A percentile compares a stretch with the other conserved stretches of the same genome.
Evolutionary conservation across 2,113 vertebrate genomes (phyloP).

Genomic region (Bujurquina vittata): DNA sequence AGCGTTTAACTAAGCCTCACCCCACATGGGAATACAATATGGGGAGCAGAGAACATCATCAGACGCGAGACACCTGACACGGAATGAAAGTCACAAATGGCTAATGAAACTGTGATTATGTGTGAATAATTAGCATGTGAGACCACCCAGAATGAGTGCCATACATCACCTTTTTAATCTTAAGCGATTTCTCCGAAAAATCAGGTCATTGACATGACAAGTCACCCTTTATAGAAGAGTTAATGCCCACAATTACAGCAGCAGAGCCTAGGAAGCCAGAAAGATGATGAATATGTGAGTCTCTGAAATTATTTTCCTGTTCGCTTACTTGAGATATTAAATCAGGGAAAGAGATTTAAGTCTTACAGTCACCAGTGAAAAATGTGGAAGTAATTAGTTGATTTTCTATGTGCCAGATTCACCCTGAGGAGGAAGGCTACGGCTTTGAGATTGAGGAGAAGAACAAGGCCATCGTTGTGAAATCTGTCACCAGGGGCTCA

Average conservation of each 20-base stretch:
- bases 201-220: neutral
- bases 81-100: constrained; percentile 16
- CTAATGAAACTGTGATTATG: neutral
- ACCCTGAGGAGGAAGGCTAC: constrained; percentile 94
- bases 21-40: constrained; percentile 24
- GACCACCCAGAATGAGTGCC: constrained; percentile 4
- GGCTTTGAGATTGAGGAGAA: constrained; percentile 98
- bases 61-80: constrained; percentile 26
- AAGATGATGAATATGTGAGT: neutral
- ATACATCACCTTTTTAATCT: neutral
- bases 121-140: neutral
- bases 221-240: neutral
- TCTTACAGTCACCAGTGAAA: neutral
- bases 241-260: neutral
- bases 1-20: constrained; percentile 22
- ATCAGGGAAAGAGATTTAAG: neutral
- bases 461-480: constrained; percentile 94
- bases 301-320: neutral
- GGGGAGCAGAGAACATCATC: constrained; percentile 14
- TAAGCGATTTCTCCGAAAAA: neutral
- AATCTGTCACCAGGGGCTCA: constrained; percentile 91
- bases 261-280: neutral
- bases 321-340: neutral
- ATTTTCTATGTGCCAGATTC: constrained; percentile 81
- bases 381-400: constrained; percentile 23